These are phyloP conservation scores for Muscicapa comitata DNA, from an alignment of 2,797 vertebrate species.

Conservation along the genomic window DNA sequence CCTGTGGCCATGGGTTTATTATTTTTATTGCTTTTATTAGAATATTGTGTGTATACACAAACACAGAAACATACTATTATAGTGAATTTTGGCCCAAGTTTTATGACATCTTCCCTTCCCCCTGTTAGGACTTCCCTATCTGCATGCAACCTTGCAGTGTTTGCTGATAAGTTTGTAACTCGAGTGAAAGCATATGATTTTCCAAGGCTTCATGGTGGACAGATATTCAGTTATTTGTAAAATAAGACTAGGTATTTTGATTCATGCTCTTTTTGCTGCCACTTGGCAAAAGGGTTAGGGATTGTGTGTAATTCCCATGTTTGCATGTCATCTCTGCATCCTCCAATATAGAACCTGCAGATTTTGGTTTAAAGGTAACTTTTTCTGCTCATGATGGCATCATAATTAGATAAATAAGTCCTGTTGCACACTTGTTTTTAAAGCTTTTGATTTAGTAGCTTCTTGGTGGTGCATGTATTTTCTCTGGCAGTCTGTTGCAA, in stretches of 20 bases:
- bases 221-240: not conserved
- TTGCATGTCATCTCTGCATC: not conserved
- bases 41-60: not conserved
- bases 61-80: not conserved
- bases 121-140: not conserved
- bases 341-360: not conserved
- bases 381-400: not conserved
- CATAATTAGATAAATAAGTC: not conserved
- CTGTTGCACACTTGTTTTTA: rapidly evolving
- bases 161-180: not conserved
- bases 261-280: not conserved
- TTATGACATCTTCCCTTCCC: not conserved
- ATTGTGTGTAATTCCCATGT: not conserved
- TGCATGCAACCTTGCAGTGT: not conserved
- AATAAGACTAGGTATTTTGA: not conserved
- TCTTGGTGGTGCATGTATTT: not conserved
- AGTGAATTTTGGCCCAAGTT: not conserved
- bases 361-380: not conserved
- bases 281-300: not conserved
- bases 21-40: not conserved
- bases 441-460: not conserved
- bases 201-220: not conserved
- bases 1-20: not conserved
- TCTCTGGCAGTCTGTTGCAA: not conserved
- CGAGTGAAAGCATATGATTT: not conserved